phyloP scores from a whole-genome alignment of 2,888 invertebrate genomes.

The Chalcosyrphus nemorum region DNA sequence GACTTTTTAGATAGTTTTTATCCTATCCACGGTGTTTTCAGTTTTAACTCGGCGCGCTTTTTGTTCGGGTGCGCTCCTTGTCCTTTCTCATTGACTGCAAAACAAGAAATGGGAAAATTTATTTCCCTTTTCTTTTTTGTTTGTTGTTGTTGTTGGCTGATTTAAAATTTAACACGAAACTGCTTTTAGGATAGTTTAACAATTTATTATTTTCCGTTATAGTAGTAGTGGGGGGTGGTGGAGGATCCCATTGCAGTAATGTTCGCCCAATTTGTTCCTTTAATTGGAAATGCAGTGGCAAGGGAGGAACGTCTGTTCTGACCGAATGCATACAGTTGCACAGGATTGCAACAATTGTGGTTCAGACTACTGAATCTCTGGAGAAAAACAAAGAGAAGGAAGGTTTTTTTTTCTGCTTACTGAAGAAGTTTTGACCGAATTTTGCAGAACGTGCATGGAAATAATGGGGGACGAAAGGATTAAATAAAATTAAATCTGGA shows the following conservation, averaged over 20 bases:
- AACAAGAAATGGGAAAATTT: conserved; percentile 34
- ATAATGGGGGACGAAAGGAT: background rate
- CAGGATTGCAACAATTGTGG: conserved; percentile 53
- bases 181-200: conserved; percentile 72
- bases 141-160: conserved; percentile 35
- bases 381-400: too few species aligned
- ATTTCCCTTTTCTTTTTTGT: conserved; percentile 5
- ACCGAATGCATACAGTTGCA: too few species aligned
- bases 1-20: conserved; percentile 61
- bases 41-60: conserved; percentile 31
- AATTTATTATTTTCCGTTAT: conserved; percentile 67
- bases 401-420: conserved; percentile 3
- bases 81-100: conserved; percentile 6
- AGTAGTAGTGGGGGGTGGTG: conserved; percentile 31
- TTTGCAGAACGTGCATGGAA: background rate
- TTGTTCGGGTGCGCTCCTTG: background rate
- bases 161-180: conserved; percentile 72
- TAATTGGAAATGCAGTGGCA: conserved; percentile 66
- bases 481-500: conserved; percentile 31
- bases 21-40: conserved; percentile 44
- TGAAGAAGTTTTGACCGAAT: conserved; percentile 16
- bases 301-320: conserved; percentile 37
- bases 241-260: conserved; percentile 51
- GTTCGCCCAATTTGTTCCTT: conserved; percentile 68
- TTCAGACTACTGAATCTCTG: background rate